Evolutionary conservation across 2,888 invertebrate species (phyloP).

Genomic region (Clanis bilineata): DNA sequence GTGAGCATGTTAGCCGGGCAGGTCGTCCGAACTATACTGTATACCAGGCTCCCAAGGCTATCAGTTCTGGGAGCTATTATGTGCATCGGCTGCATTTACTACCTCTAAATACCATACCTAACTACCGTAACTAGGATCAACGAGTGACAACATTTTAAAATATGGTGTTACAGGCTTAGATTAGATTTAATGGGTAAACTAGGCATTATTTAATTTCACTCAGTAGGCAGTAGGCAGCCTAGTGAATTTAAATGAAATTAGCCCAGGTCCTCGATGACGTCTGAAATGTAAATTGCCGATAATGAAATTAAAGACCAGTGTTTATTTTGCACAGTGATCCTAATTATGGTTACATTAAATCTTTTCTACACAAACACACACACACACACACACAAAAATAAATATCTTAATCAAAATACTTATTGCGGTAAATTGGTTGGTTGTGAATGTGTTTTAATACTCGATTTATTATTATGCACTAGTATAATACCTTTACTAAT

Average conservation of each 20-base stretch:
- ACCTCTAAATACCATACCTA: background rate
- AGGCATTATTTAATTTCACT: too few species aligned
- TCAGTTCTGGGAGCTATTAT: conserved; percentile 1
- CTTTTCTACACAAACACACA: background rate
- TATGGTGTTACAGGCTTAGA: too few species aligned
- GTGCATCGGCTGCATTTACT: background rate
- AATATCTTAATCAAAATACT: conserved; percentile 11
- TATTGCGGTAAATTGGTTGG: conserved; percentile 15
- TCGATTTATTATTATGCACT: conserved; percentile 9
- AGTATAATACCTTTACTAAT: background rate
- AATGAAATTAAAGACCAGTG: background rate
- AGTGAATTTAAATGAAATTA: too few species aligned
- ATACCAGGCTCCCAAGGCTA: background rate
- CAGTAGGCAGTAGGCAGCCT: too few species aligned
- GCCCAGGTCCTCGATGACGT: background rate
- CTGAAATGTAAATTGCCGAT: background rate
- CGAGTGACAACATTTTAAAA: background rate
- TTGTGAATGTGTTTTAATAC: conserved; percentile 19
- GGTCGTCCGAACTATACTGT: background rate
- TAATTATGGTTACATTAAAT: background rate
- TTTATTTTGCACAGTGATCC: background rate
- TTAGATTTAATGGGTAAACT: too few species aligned
- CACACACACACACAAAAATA: background rate
- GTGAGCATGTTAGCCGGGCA: too few species aligned
- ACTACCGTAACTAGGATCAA: background rate